Percentiles rank a stretch among this genome's conserved stretches.
Conservation (phyloP, 1,140 invertebrate species). For the Wasmannia auropunctata region DNA sequence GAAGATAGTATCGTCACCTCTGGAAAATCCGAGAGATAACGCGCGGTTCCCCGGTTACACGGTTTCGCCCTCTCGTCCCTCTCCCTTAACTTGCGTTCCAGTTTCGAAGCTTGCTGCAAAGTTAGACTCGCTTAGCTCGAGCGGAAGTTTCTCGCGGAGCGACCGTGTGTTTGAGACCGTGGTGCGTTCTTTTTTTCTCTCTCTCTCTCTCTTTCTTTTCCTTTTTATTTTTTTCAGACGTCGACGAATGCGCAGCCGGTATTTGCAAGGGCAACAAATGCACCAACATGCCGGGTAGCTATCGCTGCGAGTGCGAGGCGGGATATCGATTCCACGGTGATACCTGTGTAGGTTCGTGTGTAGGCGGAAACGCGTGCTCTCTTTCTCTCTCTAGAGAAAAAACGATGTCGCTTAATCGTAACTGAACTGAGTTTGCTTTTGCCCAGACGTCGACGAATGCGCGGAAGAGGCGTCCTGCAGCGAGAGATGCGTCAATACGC, state of each 20-base stretch:
- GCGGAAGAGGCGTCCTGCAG: slow-evolving; percentile 81
- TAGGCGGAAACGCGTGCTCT: slow-evolving; percentile 34
- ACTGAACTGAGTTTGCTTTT: slow-evolving; percentile 43
- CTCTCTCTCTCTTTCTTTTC: no score
- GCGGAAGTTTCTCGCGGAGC: slow-evolving; percentile 43
- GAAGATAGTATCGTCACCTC: slow-evolving; percentile 11
- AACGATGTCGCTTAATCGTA: slow-evolving; percentile 42
- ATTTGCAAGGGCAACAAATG: slow-evolving; percentile 89
- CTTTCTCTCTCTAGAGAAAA: no score
- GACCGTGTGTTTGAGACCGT: slow-evolving; percentile 23
- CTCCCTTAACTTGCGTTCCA: slow-evolving; percentile 2
- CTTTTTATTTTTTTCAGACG: slow-evolving; percentile 86
- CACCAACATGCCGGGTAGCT: slow-evolving; percentile 93
- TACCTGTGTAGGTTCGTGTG: slow-evolving; percentile 87
- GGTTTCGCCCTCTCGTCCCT: not conserved
- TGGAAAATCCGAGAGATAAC: slow-evolving; percentile 24
- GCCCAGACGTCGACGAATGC: slow-evolving; percentile 90
- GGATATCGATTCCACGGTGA: slow-evolving; percentile 88
- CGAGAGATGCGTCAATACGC: slow-evolving; percentile 86
- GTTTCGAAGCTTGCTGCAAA: slow-evolving; percentile 37
- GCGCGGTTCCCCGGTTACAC: slow-evolving; percentile 2
- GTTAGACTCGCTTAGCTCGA: slow-evolving; percentile 44
- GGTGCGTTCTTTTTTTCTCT: slow-evolving; percentile 78
- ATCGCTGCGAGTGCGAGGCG: slow-evolving; percentile 91
- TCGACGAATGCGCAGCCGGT: slow-evolving; percentile 89